Base-by-base conservation (phyloP, 2,888 invertebrate genomes). In the Chromoteleia sp. region DNA sequence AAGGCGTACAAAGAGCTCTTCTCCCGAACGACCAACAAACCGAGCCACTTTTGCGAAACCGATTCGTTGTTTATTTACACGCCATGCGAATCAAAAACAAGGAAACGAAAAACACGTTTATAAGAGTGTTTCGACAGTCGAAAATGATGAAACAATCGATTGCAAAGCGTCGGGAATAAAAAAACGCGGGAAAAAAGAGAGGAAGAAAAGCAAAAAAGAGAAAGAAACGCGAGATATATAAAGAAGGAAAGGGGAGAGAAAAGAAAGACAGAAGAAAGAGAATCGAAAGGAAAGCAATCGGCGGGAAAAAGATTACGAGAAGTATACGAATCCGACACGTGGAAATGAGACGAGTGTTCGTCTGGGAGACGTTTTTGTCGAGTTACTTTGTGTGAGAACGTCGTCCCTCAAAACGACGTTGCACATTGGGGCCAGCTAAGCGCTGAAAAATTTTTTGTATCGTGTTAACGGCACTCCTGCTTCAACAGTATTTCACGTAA, bases 321-420 rank as follows among this genome's bases (percentile, higher is more conserved):
- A 71, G 36, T 71, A 25, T 39, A 59, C 52, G 75, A 39, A 75
- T 33, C 59, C 21, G 17, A 75, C 75, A 59, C 67, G 75, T 52
- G 75, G 59, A 75, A 75, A 75, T 59, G 50, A 65, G 58, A 56
- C 36, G 61, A 78, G 63, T 25, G 63, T 70, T 41, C 58, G 71
- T 73, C 71, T 73, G 65, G 63, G 19, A 59, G 65, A 12, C 25
- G 71, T 78, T 78, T 73, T 78, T 78, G 75, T 83, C 58, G 84
- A 83, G 81, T 85, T 86, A 85, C 85, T 70, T 52, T 83, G 86
- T 89, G 89, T 89, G 89, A 89, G 89, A 90, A 89, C 86, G 84
- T 81, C 81, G 85, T 85, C 85, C 84, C 74, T 84, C 85, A 71
- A 79, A 67, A 71, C 86, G 88, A 86, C n/a, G n/a, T n/a, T 87